A percentile compares a stretch with the other conserved stretches of the same genome.
Conservation (phyloP, 2,113 vertebrate genomes). For the Peromyscus leucopus region DNA sequence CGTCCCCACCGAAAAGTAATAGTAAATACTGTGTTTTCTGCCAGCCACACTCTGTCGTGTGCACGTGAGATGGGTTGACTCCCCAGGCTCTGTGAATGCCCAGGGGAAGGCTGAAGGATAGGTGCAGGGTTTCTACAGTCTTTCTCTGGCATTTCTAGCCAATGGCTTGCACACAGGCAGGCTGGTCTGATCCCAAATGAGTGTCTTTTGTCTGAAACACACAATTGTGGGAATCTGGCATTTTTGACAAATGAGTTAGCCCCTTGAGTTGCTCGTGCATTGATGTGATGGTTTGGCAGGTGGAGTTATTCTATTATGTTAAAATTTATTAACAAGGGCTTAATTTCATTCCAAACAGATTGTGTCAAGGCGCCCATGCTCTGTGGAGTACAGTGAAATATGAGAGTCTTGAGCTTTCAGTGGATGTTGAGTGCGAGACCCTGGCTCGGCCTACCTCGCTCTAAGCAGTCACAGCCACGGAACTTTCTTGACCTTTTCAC, state of each 20-base stretch:
- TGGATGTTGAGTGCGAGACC: conserved; percentile 85
- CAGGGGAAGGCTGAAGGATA: conserved; percentile 59
- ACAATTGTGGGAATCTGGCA: conserved; percentile 74
- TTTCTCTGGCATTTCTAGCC: conserved; percentile 73
- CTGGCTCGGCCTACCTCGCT: conserved; percentile 88
- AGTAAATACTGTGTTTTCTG: neutral
- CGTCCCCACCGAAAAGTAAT: neutral
- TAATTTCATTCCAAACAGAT: conserved; percentile 89
- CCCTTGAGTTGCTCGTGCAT: conserved; percentile 83
- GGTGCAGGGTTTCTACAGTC: conserved; percentile 79
- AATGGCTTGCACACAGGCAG: conserved; percentile 73
- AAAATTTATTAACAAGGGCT: conserved; percentile 89
- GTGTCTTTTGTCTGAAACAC: conserved; percentile 73
- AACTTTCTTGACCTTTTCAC: conserved; percentile 93
- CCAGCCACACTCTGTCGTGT: neutral
- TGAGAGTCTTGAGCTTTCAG: conserved; percentile 85
- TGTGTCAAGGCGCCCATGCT: conserved; percentile 82
- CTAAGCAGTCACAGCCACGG: conserved; percentile 89
- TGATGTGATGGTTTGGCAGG: conserved; percentile 84
- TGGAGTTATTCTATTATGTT: conserved; percentile 86
- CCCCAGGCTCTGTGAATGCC: conserved; percentile 56
- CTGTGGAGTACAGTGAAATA: conserved; percentile 86
- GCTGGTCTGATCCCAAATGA: conserved; percentile 75
- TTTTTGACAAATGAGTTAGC: conserved; percentile 83
- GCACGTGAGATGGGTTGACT: neutral